Conservation (phyloP, 2,113 vertebrate species). For the Struthio camelus region DNA sequence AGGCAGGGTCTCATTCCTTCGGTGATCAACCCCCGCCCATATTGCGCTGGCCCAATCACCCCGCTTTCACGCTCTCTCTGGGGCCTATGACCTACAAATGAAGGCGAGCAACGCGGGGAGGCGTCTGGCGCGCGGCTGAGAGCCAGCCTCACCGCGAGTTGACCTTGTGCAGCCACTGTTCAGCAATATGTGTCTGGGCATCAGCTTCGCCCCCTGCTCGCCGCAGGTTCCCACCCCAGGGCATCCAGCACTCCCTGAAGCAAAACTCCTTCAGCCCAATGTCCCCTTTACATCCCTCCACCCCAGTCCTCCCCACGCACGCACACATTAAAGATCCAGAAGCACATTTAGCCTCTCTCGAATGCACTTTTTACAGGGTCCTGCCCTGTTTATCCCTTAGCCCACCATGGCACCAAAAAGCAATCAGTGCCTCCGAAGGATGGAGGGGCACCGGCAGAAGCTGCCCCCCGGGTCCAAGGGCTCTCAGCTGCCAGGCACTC, state of each 20-base stretch:
- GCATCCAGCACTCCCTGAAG: background rate
- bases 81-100: background rate
- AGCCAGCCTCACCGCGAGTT: constrained; percentile 9
- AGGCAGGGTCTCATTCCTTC: background rate
- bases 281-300: background rate
- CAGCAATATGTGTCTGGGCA: background rate
- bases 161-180: constrained; percentile 35
- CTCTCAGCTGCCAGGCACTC: background rate
- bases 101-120: background rate
- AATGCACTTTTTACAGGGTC: constrained; percentile 67
- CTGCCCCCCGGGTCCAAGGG: background rate
- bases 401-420: background rate
- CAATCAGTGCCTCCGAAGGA: background rate
- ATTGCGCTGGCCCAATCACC: background rate
- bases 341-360: constrained; percentile 7
- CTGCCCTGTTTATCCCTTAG: constrained; percentile 67
- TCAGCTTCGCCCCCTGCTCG: background rate
- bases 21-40: background rate
- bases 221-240: background rate
- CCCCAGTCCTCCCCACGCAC: background rate
- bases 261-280: background rate
- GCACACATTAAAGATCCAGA: background rate
- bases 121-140: background rate
- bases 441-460: background rate
- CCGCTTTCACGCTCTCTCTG: background rate